Conservation (phyloP, 2,797 vertebrate species). For the Trichosurus vulpecula region DNA sequence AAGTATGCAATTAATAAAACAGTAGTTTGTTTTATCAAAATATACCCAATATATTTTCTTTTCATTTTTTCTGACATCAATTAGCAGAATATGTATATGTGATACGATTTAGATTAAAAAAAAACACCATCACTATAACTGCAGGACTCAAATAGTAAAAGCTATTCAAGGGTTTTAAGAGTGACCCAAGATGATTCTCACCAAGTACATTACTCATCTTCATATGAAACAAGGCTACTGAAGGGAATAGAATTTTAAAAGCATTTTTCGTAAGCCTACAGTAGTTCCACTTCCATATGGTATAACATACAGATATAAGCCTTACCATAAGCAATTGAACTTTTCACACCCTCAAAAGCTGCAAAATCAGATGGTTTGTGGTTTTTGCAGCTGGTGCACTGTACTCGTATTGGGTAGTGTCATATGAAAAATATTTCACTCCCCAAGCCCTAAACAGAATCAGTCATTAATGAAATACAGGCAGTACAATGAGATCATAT, state of each 20-base stretch:
- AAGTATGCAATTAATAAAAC: neutral
- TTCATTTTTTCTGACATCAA: conserved; percentile 16
- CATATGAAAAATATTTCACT: conserved; percentile 99
- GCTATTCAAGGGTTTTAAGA: conserved; percentile 40
- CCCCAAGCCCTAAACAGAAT: conserved; percentile 91
- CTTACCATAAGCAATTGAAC: conserved; percentile 95
- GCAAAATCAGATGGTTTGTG: conserved; percentile 94
- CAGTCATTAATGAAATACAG: conserved; percentile 99
- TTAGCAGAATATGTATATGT: neutral
- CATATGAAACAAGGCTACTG: conserved; percentile 83
- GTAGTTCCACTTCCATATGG: conserved; percentile 89
- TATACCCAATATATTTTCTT: conserved; percentile 7
- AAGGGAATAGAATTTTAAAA: conserved; percentile 86
- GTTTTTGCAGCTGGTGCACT: conserved; percentile 95
- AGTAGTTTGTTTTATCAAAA: conserved; percentile 35
- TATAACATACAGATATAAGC: conserved; percentile 88
- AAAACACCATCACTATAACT: neutral
- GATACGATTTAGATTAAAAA: conserved; percentile 11
- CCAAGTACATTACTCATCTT: conserved; percentile 79
- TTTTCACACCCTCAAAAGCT: conserved; percentile 97
- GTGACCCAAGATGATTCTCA: conserved; percentile 19
- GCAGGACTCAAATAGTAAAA: conserved; percentile 32
- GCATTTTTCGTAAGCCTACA: conserved; percentile 86
- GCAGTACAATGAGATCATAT: conserved; percentile 96
- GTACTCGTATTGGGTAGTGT: conserved; percentile 93